Evolutionary conservation across 2,113 vertebrate genomes (phyloP).

Genomic region (Nymphicus hollandicus): DNA sequence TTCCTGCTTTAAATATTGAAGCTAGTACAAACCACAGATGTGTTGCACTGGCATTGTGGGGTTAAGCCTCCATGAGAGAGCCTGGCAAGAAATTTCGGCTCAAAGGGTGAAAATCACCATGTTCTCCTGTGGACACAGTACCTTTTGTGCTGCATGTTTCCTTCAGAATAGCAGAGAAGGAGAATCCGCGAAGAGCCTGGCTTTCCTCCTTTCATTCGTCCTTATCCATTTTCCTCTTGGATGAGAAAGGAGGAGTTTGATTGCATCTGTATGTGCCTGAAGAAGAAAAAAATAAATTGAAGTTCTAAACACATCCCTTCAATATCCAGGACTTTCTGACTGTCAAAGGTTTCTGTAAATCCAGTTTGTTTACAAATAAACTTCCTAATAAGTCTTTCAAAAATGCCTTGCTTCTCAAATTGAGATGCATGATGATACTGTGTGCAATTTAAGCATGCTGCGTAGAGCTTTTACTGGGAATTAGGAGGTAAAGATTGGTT

Average conservation of each 20-base stretch:
- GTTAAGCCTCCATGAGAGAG: not conserved
- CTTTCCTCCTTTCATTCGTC: not conserved
- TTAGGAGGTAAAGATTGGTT: not conserved
- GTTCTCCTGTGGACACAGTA: rapidly evolving
- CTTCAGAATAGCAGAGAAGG: not conserved
- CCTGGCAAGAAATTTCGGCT: not conserved
- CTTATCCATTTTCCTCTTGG: not conserved
- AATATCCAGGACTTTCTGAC: not conserved
- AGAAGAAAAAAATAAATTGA: not conserved
- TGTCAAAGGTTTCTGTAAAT: not conserved
- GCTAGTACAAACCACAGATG: not conserved
- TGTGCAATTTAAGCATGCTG: rapidly evolving
- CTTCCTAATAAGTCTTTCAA: not conserved
- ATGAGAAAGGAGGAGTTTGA: not conserved
- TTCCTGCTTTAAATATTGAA: not conserved
- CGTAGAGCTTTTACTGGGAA: not conserved
- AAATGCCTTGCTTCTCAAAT: not conserved
- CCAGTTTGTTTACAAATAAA: not conserved
- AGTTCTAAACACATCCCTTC: not conserved
- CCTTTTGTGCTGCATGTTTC: not conserved
- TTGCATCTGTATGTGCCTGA: not conserved
- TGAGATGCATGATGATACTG: rapidly evolving
- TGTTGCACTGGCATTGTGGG: rapidly evolving
- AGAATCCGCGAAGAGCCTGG: not conserved
- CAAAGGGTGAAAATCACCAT: not conserved